Base-by-base conservation (phyloP, 2,888 invertebrate genomes). In the Parascotia fuliginaria region DNA sequence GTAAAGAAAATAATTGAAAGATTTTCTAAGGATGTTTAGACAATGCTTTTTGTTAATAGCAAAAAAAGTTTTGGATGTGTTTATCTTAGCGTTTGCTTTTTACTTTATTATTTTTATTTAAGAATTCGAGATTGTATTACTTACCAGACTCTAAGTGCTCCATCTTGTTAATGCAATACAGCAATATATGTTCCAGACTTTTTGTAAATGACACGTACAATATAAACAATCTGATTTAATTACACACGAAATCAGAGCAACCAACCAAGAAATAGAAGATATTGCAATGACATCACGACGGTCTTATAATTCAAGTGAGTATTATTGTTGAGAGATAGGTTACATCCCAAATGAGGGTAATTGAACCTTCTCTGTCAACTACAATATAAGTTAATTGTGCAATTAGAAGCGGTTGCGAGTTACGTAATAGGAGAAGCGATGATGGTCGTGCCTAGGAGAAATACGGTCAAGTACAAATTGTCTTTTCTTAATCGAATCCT, bases 341-440 rank as follows among this genome's bases (percentile, higher is more conserved):
- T 61, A 64, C 57, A 60, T 55, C 34, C 37, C 40, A 39, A 52
- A 60, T 58, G 42, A 61, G 60, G 64, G 65, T 69, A 75, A 71
- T 70, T 70, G 70, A 69, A 70, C 65, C 65, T 53, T 59, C 54
- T 61, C 60, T 67, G 70, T 70, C 70, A 65, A 69, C 65, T 67
- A 56, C 59, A 70, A 71, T 72, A 71, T 63, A 70, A 72, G 70
- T 70, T 75, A 75, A 78, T 75, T 75, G 75, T 59, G 55, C 70
- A 73, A 75, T 77, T 77, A 75, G 65, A 54, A 68, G 57, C 61
- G 57, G 65, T 58, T 55, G 43, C 55, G 46, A 51, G 55, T 66
- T 68, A 63, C 70, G 69, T 73, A 71, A 75, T 65, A 50, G 44
- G 48, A 54, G 64, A 42, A 50, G 48, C 46, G 41, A 55, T 41